Evolutionary conservation across 2,888 invertebrate species (phyloP).

Genomic region (Thysanoteuthis rhombus): DNA sequence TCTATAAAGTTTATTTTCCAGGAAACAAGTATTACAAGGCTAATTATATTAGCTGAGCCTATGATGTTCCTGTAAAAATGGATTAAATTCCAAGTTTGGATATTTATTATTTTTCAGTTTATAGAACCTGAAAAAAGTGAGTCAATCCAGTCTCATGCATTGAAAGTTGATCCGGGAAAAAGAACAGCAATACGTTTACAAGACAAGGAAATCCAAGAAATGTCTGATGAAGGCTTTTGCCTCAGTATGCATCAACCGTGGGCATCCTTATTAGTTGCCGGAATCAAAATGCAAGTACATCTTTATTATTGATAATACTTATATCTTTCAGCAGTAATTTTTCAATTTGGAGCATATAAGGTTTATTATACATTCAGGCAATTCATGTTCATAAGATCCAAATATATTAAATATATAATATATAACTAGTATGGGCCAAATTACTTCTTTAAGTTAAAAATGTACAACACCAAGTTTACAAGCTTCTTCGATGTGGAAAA

Average conservation of each 20-base stretch:
- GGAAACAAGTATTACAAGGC: not conserved
- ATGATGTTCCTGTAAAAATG: not conserved
- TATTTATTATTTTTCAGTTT: conserved; percentile 36
- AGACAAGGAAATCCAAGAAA: conserved; percentile 81
- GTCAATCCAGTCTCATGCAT: not conserved
- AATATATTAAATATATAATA: too few relatives aligned
- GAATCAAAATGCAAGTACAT: conserved; percentile 82
- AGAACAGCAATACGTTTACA: conserved; percentile 70
- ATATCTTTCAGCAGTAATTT: not conserved
- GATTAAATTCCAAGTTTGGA: not conserved
- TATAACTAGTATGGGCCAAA: too few relatives aligned
- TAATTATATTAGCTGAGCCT: not conserved
- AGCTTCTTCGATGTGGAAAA: too few relatives aligned
- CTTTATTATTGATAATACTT: not conserved
- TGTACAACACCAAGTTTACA: too few relatives aligned
- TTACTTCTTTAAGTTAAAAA: too few relatives aligned
- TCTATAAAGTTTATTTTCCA: not conserved
- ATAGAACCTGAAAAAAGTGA: conserved; percentile 25
- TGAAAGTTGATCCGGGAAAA: conserved; percentile 20
- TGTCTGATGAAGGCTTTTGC: conserved; percentile 87
- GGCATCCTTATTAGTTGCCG: conserved; percentile 90
- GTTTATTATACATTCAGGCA: not conserved
- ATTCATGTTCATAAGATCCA: too few relatives aligned
- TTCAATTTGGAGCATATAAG: not conserved
- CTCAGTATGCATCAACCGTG: conserved; percentile 96